Evolutionary conservation across 1,140 invertebrate genomes (phyloP).

Genomic region (Neelides sp.): DNA sequence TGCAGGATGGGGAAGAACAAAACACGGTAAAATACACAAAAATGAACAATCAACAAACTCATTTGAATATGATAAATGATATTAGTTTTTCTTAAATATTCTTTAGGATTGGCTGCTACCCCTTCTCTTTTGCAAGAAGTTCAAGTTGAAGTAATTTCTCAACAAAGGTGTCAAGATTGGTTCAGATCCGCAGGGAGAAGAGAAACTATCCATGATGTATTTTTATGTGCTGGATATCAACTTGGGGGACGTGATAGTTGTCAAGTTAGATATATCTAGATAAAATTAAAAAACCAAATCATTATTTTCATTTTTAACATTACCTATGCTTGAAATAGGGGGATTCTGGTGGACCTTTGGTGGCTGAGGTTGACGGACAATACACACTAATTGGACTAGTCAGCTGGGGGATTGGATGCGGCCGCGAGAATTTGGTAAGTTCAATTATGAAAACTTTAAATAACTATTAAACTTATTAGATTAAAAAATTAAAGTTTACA

Average conservation of each 20-base stretch:
- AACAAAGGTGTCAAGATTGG: slow-evolving; percentile 80
- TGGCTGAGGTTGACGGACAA: slow-evolving; percentile 63
- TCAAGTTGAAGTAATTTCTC: slow-evolving; percentile 77
- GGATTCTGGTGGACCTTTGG: slow-evolving; percentile 70
- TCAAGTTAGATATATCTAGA: slow-evolving; percentile 36
- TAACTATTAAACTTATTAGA: too few species aligned
- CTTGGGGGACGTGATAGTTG: slow-evolving; percentile 52
- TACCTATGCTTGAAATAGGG: slow-evolving; percentile 40
- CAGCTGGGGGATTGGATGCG: slow-evolving; percentile 82
- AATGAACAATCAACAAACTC: background rate
- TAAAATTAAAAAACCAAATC: slow-evolving; percentile 5
- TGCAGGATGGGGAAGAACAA: slow-evolving; percentile 63
- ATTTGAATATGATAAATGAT: background rate
- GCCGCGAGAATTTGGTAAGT: slow-evolving; percentile 75
- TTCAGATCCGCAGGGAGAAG: slow-evolving; percentile 73
- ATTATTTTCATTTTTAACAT: background rate
- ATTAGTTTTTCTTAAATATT: background rate
- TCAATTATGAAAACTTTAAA: too few species aligned
- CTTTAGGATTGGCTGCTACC: slow-evolving; percentile 34
- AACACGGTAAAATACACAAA: slow-evolving; percentile 48
- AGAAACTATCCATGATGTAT: slow-evolving; percentile 84
- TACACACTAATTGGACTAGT: slow-evolving; percentile 74
- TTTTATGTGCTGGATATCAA: slow-evolving; percentile 82
- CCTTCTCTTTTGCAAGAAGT: slow-evolving; percentile 47
- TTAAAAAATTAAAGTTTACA: too few species aligned